A percentile compares a stretch with the other conserved stretches of the same genome.
Conservation (phyloP, 2,113 vertebrate genomes). For the Petromus typicus region DNA sequence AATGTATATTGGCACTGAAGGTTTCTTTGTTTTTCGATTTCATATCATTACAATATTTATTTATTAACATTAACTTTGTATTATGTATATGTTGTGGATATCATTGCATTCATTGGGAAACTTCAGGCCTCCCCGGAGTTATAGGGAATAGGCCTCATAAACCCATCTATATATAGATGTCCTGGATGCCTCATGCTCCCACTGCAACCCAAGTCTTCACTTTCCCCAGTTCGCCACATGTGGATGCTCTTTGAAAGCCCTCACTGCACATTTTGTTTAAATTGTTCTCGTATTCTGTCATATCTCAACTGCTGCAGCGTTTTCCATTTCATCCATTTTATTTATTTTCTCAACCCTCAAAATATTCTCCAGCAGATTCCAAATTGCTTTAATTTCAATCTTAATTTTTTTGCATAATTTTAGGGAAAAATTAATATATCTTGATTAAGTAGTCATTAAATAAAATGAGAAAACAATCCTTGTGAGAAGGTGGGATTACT, state of each 20-base stretch:
- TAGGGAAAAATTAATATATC: conserved; percentile 75
- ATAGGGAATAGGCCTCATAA: neutral
- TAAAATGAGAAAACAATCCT: conserved; percentile 77
- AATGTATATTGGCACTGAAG: conserved; percentile 1
- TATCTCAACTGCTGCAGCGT: conserved; percentile 19
- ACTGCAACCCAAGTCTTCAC: neutral
- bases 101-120: neutral
- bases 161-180: neutral
- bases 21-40: conserved; percentile 51
- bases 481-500: conserved; percentile 54
- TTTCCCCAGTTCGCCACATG: neutral
- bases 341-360: conserved; percentile 72
- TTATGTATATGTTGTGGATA: conserved; percentile 38
- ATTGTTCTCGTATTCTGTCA: conserved; percentile 54
- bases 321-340: conserved; percentile 67
- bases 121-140: neutral
- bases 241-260: conserved; percentile 18
- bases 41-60: neutral
- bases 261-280: conserved; percentile 73
- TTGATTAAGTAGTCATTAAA: conserved; percentile 80
- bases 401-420: conserved; percentile 69
- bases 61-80: conserved; percentile 29
- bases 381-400: conserved; percentile 72
- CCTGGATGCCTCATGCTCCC: neutral
- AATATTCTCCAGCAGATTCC: conserved; percentile 67